Percentiles rank a stretch among this genome's conserved stretches.
Conservation (phyloP, 2,888 invertebrate species). For the Drosophila pegasa region DNA sequence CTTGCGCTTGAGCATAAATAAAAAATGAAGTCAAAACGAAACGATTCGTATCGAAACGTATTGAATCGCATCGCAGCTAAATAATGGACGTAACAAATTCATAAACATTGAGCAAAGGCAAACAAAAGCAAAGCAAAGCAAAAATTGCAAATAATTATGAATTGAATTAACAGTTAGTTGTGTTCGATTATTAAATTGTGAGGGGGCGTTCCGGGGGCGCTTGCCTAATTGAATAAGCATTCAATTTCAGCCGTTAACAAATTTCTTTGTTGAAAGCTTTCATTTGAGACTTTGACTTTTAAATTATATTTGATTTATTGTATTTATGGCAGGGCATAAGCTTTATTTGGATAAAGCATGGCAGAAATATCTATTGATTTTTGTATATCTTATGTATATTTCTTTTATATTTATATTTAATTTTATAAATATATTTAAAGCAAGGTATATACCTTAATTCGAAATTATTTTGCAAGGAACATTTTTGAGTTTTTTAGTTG, state of each 20-base stretch:
- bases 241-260: not conserved
- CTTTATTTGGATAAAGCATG: not conserved
- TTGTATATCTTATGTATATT: too few relatives aligned
- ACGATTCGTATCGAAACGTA: slow-evolving; percentile 7
- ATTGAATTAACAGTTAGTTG: slow-evolving; percentile 26
- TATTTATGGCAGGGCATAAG: not conserved
- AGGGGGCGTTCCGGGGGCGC: not conserved
- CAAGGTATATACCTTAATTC: too few relatives aligned
- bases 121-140: not conserved
- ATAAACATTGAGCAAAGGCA: slow-evolving; percentile 16
- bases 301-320: not conserved
- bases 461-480: too few relatives aligned
- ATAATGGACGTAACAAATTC: slow-evolving; percentile 41
- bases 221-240: slow-evolving; percentile 10
- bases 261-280: not conserved
- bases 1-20: slow-evolving; percentile 44
- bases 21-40: slow-evolving; percentile 14
- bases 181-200: slow-evolving; percentile 13
- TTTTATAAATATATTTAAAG: too few relatives aligned
- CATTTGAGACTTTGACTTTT: not conserved
- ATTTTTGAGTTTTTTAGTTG: too few relatives aligned
- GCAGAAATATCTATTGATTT: not conserved
- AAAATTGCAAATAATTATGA: slow-evolving; percentile 5
- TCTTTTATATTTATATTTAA: too few relatives aligned
- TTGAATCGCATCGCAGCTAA: slow-evolving; percentile 25